Evolutionary conservation across 2,113 vertebrate species (phyloP).

Genomic region (Callipepla californica): DNA sequence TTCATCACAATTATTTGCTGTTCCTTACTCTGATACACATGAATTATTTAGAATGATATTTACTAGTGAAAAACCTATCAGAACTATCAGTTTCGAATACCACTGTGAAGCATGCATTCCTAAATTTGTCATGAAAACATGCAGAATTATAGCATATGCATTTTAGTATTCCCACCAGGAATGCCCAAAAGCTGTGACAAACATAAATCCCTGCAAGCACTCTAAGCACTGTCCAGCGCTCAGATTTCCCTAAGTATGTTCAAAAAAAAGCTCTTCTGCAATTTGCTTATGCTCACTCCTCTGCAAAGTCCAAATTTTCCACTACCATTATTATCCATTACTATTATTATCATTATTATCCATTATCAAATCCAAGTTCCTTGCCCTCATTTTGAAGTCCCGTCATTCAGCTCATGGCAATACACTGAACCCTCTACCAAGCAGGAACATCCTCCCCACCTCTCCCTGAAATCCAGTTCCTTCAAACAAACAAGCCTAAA

Average conservation of each 20-base stretch:
- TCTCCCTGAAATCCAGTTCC: not conserved
- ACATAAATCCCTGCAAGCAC: not conserved
- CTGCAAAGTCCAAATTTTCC: not conserved
- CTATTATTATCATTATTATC: not conserved
- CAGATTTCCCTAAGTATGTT: not conserved
- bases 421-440: fast-evolving
- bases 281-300: not conserved
- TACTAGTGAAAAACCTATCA: not conserved
- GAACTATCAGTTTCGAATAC: not conserved
- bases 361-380: not conserved
- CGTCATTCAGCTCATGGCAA: not conserved
- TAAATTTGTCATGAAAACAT: not conserved
- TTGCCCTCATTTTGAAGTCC: not conserved
- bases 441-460: not conserved
- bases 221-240: not conserved
- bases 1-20: not conserved
- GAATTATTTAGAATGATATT: not conserved
- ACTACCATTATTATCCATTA: too few relatives aligned
- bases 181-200: not conserved
- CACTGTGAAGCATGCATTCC: not conserved
- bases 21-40: not conserved
- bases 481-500: not conserved
- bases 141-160: not conserved
- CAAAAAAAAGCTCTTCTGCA: not conserved
- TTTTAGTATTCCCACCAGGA: not conserved